These are phyloP conservation scores for Molanna angustata DNA, from an alignment of 2,888 invertebrate genomes.

Conservation along the genomic window DNA sequence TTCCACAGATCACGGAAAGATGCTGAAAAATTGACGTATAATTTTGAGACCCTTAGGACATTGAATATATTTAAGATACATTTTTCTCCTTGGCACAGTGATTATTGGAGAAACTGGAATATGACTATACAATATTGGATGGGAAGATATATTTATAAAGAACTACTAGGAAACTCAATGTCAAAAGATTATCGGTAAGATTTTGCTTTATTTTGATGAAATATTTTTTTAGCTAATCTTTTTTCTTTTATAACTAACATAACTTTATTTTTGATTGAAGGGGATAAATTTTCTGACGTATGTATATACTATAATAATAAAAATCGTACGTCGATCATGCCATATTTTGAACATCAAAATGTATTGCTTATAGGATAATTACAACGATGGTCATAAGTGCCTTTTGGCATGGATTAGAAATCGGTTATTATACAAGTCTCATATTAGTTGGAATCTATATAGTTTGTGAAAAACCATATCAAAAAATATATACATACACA, in stretches of 20 bases:
- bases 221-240: no score
- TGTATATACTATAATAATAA: no score
- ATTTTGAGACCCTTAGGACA: conserved; percentile 71
- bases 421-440: conserved; percentile 14
- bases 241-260: no score
- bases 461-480: conserved; percentile 12
- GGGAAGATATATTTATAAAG: conserved; percentile 74
- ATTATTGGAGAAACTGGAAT: conserved; percentile 83
- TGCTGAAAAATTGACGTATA: conserved; percentile 47
- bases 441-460: conserved; percentile 11
- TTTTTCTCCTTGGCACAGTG: conserved; percentile 67
- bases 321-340: no score
- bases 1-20: conserved; percentile 34
- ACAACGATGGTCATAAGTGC: conserved; percentile 15
- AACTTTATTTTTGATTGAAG: no score
- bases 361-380: no score
- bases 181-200: conserved; percentile 24
- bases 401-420: conserved; percentile 13
- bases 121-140: conserved; percentile 86
- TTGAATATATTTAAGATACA: conserved; percentile 71
- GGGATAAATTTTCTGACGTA: no score
- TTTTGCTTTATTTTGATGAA: no score
- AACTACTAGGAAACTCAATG: conserved; percentile 52
- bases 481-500: conserved; percentile 15
- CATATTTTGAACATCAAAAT: no score